Percentiles rank a stretch among this genome's conserved stretches.
These are phyloP conservation scores for Forbesichthys agassizii DNA, from an alignment of 2,113 vertebrate genomes.

Conservation along the genomic window DNA sequence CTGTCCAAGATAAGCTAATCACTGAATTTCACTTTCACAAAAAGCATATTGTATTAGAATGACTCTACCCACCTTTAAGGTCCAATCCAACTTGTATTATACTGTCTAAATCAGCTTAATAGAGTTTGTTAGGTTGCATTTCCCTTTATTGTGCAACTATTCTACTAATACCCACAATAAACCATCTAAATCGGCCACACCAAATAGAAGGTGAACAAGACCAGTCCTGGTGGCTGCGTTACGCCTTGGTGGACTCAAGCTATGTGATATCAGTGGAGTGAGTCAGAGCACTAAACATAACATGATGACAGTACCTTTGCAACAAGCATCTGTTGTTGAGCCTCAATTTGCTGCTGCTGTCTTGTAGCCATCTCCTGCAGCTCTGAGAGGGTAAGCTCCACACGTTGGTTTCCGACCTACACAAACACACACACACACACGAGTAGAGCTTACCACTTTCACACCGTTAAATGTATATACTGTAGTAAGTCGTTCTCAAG, in stretches of 20 bases:
- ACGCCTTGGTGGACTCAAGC: background rate
- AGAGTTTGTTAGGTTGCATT: background rate
- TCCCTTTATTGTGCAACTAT: background rate
- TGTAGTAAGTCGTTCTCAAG: too few species aligned
- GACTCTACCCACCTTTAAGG: too few species aligned
- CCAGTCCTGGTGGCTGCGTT: background rate
- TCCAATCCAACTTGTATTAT: too few species aligned
- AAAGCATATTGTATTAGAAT: too few species aligned
- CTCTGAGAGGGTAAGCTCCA: conserved; percentile 74
- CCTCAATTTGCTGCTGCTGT: conserved; percentile 76
- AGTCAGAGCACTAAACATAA: background rate
- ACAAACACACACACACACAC: conserved; percentile 26
- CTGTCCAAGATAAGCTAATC: too few species aligned
- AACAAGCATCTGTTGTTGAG: conserved; percentile 76
- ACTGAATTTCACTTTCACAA: too few species aligned
- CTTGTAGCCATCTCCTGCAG: conserved; percentile 75
- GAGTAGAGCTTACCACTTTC: background rate
- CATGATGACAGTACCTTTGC: conserved; percentile 62
- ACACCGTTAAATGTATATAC: too few species aligned
- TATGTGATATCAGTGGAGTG: background rate
- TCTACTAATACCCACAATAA: background rate
- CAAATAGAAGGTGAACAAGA: background rate
- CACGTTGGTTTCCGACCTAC: conserved; percentile 69
- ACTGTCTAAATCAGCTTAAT: too few species aligned
- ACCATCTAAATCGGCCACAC: background rate